Percentiles rank a stretch among this genome's conserved stretches.
Evolutionary conservation across 2,888 invertebrate genomes (phyloP).

Genomic region (Aplocera efformata): DNA sequence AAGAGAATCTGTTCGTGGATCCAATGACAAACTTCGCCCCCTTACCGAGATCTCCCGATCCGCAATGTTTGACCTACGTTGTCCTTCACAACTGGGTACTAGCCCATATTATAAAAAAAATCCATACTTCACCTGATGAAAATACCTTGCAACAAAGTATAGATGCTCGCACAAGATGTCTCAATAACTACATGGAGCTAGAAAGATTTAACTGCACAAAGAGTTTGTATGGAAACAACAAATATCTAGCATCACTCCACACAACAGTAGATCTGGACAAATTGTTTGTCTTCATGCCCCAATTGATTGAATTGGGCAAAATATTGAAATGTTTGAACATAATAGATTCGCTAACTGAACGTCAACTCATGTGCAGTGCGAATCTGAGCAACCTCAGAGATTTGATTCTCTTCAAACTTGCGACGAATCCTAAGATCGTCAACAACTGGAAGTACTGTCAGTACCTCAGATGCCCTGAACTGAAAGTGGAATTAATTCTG

Average conservation of each 20-base stretch:
- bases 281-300: conserved; percentile 74
- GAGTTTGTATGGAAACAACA: conserved; percentile 77
- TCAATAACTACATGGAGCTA: conserved; percentile 81
- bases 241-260: conserved; percentile 81
- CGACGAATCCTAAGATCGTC: conserved; percentile 70
- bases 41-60: conserved; percentile 65
- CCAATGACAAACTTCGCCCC: conserved; percentile 67
- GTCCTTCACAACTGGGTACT: conserved; percentile 85
- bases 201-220: conserved; percentile 77
- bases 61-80: conserved; percentile 81
- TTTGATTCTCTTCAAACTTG: conserved; percentile 79
- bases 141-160: conserved; percentile 70
- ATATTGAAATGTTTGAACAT: conserved; percentile 74
- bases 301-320: conserved; percentile 62
- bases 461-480: conserved; percentile 70
- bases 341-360: conserved; percentile 81
- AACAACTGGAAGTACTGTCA: conserved; percentile 76
- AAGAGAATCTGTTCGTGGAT: conserved; percentile 73
- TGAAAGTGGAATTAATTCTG: conserved; percentile 75
- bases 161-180: conserved; percentile 79
- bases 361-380: conserved; percentile 67
- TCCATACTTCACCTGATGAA: conserved; percentile 78
- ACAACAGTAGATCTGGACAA: conserved; percentile 75
- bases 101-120: conserved; percentile 84
- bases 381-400: conserved; percentile 81